A percentile compares a stretch with the other conserved stretches of the same genome.
Evolutionary conservation across 2,797 vertebrate genomes (phyloP).

Genomic region (Pelochelys cantorii): DNA sequence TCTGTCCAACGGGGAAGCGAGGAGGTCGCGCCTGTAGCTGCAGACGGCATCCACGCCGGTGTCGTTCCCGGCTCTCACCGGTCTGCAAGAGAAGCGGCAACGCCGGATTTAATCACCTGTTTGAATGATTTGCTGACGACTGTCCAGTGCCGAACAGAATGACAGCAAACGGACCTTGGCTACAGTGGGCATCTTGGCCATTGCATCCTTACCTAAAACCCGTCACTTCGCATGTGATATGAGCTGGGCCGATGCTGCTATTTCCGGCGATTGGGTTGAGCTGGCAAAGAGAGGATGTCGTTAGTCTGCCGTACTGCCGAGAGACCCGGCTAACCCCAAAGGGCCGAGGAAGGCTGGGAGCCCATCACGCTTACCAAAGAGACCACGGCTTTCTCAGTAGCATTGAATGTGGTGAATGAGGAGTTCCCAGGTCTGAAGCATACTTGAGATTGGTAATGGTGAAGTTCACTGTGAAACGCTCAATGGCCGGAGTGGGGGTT

Average conservation of each 20-base stretch:
- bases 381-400: constrained; percentile 29
- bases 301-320: neutral
- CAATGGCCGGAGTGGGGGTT: rapidly evolving
- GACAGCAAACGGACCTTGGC: neutral
- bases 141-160: too few relatives aligned
- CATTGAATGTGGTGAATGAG: constrained; percentile 42
- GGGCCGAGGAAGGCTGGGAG: neutral
- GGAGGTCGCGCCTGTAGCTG: constrained; percentile 16
- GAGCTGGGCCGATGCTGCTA: neutral
- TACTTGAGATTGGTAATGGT: constrained; percentile 71
- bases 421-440: constrained; percentile 36
- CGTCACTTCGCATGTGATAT: constrained; percentile 28
- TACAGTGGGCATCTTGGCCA: neutral
- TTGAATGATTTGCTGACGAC: too few relatives aligned
- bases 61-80: neutral
- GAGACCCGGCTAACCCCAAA: neutral
- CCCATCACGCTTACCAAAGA: constrained; percentile 19
- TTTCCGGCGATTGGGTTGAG: constrained; percentile 32
- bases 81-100: neutral
- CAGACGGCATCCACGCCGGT: constrained; percentile 70
- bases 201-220: constrained; percentile 57
- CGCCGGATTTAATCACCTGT: neutral
- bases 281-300: constrained; percentile 25
- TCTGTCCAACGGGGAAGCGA: neutral
- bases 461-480: constrained; percentile 65